Base-by-base conservation (phyloP, 1,140 invertebrate species). In the Archivesica marissinica region DNA sequence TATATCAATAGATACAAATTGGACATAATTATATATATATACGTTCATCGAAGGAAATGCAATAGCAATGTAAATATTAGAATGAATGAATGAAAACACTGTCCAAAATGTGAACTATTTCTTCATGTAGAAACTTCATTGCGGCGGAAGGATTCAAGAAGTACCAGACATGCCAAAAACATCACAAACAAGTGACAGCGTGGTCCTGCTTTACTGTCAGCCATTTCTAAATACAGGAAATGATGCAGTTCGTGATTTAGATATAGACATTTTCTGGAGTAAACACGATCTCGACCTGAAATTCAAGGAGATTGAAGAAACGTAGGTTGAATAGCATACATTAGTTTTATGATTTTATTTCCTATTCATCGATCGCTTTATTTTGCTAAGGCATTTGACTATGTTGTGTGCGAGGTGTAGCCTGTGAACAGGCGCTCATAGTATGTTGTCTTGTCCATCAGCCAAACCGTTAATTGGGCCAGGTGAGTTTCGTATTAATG, bases 281-380 rank as follows among this genome's bases (percentile, higher is more conserved):
- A 92, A 92, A 79, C 91, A 92, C 74, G 91, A 90, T 38, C 87
- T 91, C 59, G 90, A 90, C 68, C 79, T 92, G 15, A 87, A 64
- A 15, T 88, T 92, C 35, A 89, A 86, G 38, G 89, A 91, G 44
- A 75, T 92, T 13, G 91, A 92, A 44, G 84, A 87, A 79, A 90
- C 88, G 91, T 92, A 78, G 77, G 88, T 39, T n/a, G n/a, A 35
- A 15, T 39, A 56, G 17, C 2, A 35, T 39, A 70, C 41, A 38
- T 70, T 33, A n/a, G 41, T 66, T 20, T 76, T 39, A 41, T 15
- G 23, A 59, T 9, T 2, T 85, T 28, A 78, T 9, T 85, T 28
- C 52, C 20, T 50, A 20, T 59, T 39, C 47, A 54, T 41, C 0
- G n/a, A n/a, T n/a, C n/a, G n/a, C n/a, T n/a, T n/a, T n/a, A n/a